Conservation (phyloP, 2,888 invertebrate genomes). For the Dynastes tityus region DNA sequence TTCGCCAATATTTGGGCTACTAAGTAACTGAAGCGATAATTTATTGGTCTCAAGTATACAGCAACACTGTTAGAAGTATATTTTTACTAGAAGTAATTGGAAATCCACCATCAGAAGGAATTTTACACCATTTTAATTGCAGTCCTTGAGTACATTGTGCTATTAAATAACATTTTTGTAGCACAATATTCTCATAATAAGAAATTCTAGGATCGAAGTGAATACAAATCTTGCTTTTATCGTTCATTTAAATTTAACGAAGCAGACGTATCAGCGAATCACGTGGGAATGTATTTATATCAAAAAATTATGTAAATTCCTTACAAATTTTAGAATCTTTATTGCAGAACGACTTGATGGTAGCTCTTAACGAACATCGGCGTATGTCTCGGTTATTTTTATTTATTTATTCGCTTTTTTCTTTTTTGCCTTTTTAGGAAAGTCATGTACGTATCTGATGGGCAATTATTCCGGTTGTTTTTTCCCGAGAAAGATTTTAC, state of each 20-base stretch:
- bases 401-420: background rate
- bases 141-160: background rate
- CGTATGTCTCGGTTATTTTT: constrained; percentile 11
- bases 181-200: constrained; percentile 31
- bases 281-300: constrained; percentile 46
- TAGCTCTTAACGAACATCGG: constrained; percentile 20
- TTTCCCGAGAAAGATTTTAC: constrained; percentile 14
- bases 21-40: no score
- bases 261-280: constrained; percentile 11
- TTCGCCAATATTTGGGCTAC: no score
- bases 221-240: constrained; percentile 26
- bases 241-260: constrained; percentile 39
- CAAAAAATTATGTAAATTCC: constrained; percentile 41
- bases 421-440: constrained; percentile 30
- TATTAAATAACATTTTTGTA: constrained; percentile 11
- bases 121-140: constrained; percentile 28
- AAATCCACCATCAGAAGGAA: background rate
- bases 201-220: constrained; percentile 3
- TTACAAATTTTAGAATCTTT: constrained; percentile 31
- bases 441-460: background rate
- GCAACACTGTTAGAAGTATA: no score
- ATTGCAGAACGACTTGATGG: constrained; percentile 12
- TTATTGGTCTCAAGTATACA: no score
- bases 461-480: constrained; percentile 20
- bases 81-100: background rate